A percentile compares a stretch with the other conserved stretches of the same genome.
These are phyloP conservation scores for Fragum fragum DNA, from an alignment of 2,888 invertebrate species.

Conservation along the genomic window DNA sequence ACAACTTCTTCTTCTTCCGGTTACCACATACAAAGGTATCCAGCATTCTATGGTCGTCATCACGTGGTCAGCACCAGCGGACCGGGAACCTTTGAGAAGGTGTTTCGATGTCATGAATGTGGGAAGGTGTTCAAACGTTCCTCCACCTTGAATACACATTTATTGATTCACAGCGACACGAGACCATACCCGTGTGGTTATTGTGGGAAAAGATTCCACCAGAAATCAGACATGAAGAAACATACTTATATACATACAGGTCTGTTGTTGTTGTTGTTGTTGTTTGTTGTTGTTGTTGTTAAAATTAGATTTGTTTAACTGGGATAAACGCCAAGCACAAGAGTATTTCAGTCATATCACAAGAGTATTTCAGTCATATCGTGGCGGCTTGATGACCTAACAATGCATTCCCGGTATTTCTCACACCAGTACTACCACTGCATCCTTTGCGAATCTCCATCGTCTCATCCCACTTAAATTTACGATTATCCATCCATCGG, in stretches of 20 bases:
- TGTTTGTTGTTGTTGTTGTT: too few species aligned
- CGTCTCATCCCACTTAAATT: too few species aligned
- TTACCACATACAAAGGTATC: conserved; percentile 11
- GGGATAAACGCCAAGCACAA: too few species aligned
- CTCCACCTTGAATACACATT: conserved; percentile 98
- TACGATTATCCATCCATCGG: too few species aligned
- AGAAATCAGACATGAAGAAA: conserved; percentile 99
- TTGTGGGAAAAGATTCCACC: conserved; percentile 99
- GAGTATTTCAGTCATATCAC: too few species aligned
- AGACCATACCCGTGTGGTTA: conserved; percentile 99
- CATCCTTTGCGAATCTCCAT: too few species aligned
- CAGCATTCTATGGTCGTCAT: conserved; percentile 10
- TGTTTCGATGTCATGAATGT: conserved; percentile 96
- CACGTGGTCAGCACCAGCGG: neutral
- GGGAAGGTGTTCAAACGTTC: conserved; percentile 98
- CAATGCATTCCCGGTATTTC: too few species aligned
- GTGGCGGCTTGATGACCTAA: too few species aligned
- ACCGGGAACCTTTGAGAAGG: conserved; percentile 67
- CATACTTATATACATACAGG: conserved; percentile 99
- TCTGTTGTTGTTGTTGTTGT: conserved; percentile 86
- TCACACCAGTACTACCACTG: too few species aligned
- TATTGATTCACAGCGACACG: conserved; percentile 98
- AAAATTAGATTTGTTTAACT: too few species aligned
- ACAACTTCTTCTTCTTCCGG: neutral
- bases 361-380: too few species aligned